Base-by-base conservation (phyloP, 1,140 invertebrate genomes). In the Calephelis nemesis region DNA sequence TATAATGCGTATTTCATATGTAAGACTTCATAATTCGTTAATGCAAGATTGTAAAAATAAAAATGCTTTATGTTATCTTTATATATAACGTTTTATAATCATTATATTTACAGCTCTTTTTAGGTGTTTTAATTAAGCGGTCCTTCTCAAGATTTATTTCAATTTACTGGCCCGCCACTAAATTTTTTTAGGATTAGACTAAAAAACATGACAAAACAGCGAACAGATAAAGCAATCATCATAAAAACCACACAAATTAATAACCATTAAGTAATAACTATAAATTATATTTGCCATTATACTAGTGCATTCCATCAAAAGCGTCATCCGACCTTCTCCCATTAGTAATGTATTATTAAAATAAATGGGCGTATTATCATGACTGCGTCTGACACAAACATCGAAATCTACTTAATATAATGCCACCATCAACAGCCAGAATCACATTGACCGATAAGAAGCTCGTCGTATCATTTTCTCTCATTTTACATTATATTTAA, bases 381-480 rank as follows among this genome's bases (percentile, higher is more conserved):
- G 66, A 71, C 72, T 76, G 81, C 77, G 79, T 87, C 85, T 88
- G 86, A 88, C 85, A 85, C 78, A 83, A 86, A 90, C 88, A 90
- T 88, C 85, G 86, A 87, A 90, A 87, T 85, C 86, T 90, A 90
- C 88, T 90, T 87, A 82, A 90, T 85, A 82, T 88, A 90, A 88
- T 90, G 86, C 81, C 79, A 81, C 84, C 87, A 84, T 87, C 69
- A 68, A 70, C 74, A 74, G 75, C 75, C 78, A 75, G 77, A 83
- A 84, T 83, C 81, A 77, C 79, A 74, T 67, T 77, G 77, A 60
- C 69, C 80, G 85, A 86, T 86, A 85, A 87, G 77, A 81, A 71
- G 75, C 79, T 80, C 75, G 47, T 42, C 15, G 39, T 58, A 66
- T 66, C 13, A n/a, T 48, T 64, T 64, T 48, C 48, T 40, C 48